Percentiles rank a stretch among this genome's conserved stretches.
phyloP scores from a whole-genome alignment of 2,888 invertebrate genomes.

The Plebejus argus region DNA sequence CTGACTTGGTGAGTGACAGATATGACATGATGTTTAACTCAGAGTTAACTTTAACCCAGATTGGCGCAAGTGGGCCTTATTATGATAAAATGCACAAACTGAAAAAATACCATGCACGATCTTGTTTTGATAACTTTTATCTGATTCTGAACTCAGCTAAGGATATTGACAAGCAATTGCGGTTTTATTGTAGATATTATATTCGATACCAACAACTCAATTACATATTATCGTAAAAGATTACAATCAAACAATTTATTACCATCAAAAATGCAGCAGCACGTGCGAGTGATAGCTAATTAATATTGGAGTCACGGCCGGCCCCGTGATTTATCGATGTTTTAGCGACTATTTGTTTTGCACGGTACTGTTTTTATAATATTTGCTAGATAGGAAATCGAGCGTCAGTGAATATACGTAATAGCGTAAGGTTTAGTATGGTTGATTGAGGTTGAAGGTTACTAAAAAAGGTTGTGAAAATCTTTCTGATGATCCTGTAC shows the following conservation, averaged over 20 bases:
- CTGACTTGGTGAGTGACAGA: no score
- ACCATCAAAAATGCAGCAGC: slow-evolving; percentile 26
- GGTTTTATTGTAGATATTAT: background rate
- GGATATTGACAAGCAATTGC: background rate
- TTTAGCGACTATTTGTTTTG: slow-evolving; percentile 13
- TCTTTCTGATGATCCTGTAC: background rate
- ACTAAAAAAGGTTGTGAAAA: no score
- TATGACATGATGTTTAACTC: no score
- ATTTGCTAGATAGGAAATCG: background rate
- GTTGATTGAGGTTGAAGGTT: no score
- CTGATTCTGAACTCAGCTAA: background rate
- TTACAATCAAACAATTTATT: slow-evolving; percentile 15
- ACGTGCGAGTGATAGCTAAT: slow-evolving; percentile 25
- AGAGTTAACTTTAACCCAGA: no score
- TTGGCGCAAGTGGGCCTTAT: no score
- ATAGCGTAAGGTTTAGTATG: no score
- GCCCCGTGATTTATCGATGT: slow-evolving; percentile 13
- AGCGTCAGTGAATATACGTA: no score
- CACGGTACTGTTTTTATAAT: background rate
- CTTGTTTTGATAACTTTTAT: background rate
- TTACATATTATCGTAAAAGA: slow-evolving; percentile 21
- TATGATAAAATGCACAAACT: background rate
- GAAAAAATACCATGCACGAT: background rate
- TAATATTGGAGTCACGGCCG: slow-evolving; percentile 29
- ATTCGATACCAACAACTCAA: slow-evolving; percentile 11